Evolutionary conservation across 2,888 invertebrate species (phyloP).

Genomic region (Phengaris alcon): DNA sequence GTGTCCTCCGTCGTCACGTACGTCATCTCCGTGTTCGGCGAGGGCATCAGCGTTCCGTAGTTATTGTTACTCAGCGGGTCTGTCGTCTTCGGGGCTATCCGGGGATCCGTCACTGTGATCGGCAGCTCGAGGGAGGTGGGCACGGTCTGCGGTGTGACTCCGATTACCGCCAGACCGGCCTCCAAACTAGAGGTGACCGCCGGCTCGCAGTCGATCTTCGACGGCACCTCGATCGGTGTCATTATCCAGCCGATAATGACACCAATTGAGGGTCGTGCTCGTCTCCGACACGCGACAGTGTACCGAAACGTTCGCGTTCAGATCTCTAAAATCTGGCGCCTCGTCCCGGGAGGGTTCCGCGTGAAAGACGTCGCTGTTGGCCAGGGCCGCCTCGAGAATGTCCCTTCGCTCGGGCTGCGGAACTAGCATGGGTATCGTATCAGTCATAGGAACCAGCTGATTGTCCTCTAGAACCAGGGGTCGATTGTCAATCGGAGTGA

Average conservation of each 20-base stretch:
- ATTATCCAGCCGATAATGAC: conserved; percentile 91
- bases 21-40: conserved; percentile 62
- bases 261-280: conserved; percentile 84
- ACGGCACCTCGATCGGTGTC: conserved; percentile 88
- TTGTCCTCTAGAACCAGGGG: conserved; percentile 78
- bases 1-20: conserved; percentile 56
- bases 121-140: conserved; percentile 86
- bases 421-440: conserved; percentile 51
- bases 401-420: conserved; percentile 80
- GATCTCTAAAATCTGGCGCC: conserved; percentile 80
- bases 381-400: conserved; percentile 86
- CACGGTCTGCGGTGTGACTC: conserved; percentile 77
- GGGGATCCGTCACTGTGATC: conserved; percentile 87
- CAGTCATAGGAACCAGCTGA: conserved; percentile 69
- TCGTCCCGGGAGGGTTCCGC: conserved; percentile 73
- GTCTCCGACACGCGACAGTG: conserved; percentile 85
- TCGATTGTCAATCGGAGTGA: conserved; percentile 85
- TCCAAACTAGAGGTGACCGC: conserved; percentile 65
- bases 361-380: conserved; percentile 86
- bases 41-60: conserved; percentile 52
- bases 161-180: conserved; percentile 79
- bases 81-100: conserved; percentile 80
- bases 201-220: conserved; percentile 62
- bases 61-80: conserved; percentile 61
- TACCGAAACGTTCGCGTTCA: conserved; percentile 77